These are phyloP conservation scores for Schlechtendalia chinensis DNA, from an alignment of 1,140 invertebrate genomes.

Conservation along the genomic window DNA sequence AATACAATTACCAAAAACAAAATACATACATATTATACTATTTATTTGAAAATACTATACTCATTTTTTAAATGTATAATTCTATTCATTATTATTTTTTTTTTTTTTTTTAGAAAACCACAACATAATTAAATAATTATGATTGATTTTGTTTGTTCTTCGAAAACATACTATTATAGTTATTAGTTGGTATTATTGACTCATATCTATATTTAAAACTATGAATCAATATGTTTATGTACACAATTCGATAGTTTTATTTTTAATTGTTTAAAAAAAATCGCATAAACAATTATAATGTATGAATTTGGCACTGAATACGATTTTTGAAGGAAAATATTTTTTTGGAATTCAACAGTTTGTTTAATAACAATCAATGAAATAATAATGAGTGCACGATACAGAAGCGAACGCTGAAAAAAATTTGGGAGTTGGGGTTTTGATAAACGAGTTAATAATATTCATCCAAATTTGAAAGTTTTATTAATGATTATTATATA, in stretches of 20 bases:
- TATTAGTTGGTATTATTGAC: not conserved
- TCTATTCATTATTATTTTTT: no score
- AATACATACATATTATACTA: no score
- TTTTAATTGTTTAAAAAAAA: not conserved
- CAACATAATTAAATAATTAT: no score
- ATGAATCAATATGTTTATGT: slow-evolving; percentile 28
- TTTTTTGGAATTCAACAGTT: not conserved
- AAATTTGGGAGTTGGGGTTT: no score
- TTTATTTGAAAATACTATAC: no score
- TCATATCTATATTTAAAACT: slow-evolving; percentile 21
- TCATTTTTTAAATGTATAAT: no score
- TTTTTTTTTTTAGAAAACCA: no score
- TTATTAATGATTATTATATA: no score
- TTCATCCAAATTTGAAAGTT: no score
- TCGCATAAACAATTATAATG: not conserved
- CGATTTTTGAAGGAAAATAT: not conserved
- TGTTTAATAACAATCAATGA: not conserved
- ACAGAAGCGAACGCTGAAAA: no score
- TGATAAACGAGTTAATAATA: no score
- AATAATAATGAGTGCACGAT: not conserved
- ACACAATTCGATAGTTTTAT: not conserved
- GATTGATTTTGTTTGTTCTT: not conserved
- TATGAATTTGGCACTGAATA: not conserved
- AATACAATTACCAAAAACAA: no score
- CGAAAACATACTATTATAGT: not conserved